Conservation (phyloP, 2,888 invertebrate genomes). For the Oxyscelio sp. region DNA sequence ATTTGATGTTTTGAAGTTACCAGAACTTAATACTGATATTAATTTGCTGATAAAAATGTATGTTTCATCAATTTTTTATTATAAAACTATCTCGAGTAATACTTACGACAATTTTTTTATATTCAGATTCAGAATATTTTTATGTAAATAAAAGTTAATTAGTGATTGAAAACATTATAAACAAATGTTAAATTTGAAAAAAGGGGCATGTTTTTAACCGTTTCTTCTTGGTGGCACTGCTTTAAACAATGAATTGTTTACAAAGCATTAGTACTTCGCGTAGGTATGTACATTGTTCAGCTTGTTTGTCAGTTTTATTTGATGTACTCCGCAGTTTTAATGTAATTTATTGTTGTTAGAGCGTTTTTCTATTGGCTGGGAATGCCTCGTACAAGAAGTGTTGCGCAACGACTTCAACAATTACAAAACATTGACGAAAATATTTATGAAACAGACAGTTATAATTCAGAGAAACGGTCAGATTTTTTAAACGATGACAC, state of each 20-base stretch:
- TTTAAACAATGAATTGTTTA: conserved; percentile 28
- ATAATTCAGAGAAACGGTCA: conserved; percentile 3
- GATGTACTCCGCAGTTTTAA: conserved; percentile 24
- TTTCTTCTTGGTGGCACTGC: conserved; percentile 18
- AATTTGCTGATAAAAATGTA: conserved; percentile 33
- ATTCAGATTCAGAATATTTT: conserved; percentile 32
- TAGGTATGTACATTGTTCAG: conserved; percentile 23
- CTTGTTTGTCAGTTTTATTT: conserved; percentile 19
- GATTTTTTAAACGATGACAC: conserved; percentile 12
- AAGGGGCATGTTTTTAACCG: too few species aligned
- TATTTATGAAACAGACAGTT: conserved; percentile 27
- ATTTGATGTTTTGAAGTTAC: conserved; percentile 34
- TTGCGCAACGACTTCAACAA: conserved; percentile 26
- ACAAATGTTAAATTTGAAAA: too few species aligned
- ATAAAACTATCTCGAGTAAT: too few species aligned
- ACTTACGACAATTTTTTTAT: conserved; percentile 40
- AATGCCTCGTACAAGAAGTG: conserved; percentile 32
- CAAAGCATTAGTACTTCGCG: neutral
- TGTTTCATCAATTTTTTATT: too few species aligned
- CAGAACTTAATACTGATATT: conserved; percentile 38
- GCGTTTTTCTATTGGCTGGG: conserved; percentile 23
- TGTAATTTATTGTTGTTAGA: conserved; percentile 13
- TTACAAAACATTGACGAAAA: conserved; percentile 33
- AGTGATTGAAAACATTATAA: too few species aligned
- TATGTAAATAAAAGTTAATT: too few species aligned